A percentile compares a stretch with the other conserved stretches of the same genome.
Conservation (phyloP, 2,797 vertebrate genomes). For the Sphaeramia orbicularis region DNA sequence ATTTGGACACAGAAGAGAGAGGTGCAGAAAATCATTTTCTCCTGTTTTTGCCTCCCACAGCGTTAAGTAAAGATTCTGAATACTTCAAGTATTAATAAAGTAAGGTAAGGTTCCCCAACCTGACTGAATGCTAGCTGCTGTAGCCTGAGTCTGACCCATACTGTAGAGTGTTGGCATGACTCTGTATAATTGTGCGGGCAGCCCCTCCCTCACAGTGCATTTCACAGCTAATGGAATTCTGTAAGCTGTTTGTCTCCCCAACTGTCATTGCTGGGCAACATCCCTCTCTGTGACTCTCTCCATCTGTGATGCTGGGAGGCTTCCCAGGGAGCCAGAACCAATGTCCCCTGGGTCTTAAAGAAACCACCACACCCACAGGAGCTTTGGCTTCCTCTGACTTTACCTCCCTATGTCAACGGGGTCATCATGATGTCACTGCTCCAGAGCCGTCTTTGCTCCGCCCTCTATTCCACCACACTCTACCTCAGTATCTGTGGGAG, state of each 20-base stretch:
- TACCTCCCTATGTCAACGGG: conserved; percentile 49
- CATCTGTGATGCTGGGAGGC: conserved; percentile 55
- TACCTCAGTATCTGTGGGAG: conserved; percentile 30
- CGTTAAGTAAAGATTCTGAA: too few species aligned
- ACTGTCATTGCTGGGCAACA: conserved; percentile 70
- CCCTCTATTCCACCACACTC: conserved; percentile 24
- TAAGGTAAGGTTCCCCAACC: conserved; percentile 25
- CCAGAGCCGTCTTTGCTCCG: not conserved
- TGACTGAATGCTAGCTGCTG: conserved; percentile 24
- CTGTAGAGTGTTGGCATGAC: conserved; percentile 44
- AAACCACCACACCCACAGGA: conserved; percentile 68
- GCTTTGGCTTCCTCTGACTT: conserved; percentile 50
- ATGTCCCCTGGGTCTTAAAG: conserved; percentile 43
- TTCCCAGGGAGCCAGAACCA: conserved; percentile 62
- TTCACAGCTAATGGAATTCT: conserved; percentile 65
- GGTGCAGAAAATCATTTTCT: too few species aligned
- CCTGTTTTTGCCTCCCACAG: too few species aligned
- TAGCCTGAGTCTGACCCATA: conserved; percentile 44
- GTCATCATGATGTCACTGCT: conserved; percentile 57
- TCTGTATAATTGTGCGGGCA: conserved; percentile 41
- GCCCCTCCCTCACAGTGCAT: conserved; percentile 41
- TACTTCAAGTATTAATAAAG: conserved; percentile 9
- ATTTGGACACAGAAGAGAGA: too few species aligned
- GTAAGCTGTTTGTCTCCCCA: conserved; percentile 62
- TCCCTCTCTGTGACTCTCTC: conserved; percentile 58